Evolutionary conservation across 1,140 invertebrate species (phyloP).

Genomic region (Drosophila subpulchrella): DNA sequence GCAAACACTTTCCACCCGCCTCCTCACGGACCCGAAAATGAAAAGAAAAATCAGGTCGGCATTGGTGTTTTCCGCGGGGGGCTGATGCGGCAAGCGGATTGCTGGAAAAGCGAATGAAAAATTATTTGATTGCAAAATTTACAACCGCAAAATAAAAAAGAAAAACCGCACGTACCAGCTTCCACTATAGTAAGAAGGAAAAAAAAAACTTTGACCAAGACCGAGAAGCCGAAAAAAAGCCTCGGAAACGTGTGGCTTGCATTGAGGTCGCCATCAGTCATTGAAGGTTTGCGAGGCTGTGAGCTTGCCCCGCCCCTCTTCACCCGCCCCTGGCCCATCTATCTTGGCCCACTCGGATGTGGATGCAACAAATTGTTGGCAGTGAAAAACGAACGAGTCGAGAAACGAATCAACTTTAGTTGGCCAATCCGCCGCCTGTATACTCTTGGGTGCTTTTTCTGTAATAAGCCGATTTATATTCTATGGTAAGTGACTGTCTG

Average conservation of each 20-base stretch:
- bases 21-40: conserved; percentile 56
- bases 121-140: conserved; percentile 80
- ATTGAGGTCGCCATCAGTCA: conserved; percentile 79
- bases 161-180: conserved; percentile 70
- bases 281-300: conserved; percentile 65
- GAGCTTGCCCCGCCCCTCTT: conserved; percentile 11
- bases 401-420: conserved; percentile 13
- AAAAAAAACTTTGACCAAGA: conserved; percentile 73
- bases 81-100: conserved; percentile 5
- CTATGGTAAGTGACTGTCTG: not conserved
- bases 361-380: conserved; percentile 75
- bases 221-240: conserved; percentile 78
- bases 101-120: conserved; percentile 77
- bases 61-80: conserved; percentile 43
- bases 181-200: conserved; percentile 22
- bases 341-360: conserved; percentile 31
- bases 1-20: conserved; percentile 64
- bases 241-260: conserved; percentile 74
- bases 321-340: conserved; percentile 9
- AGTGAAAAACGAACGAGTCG: conserved; percentile 33
- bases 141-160: conserved; percentile 59
- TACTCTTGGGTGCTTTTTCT: conserved; percentile 14
- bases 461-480: conserved; percentile 6
- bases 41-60: conserved; percentile 79
- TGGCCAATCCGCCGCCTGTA: not conserved